Conservation (phyloP, 2,113 vertebrate species). For the Fulmarus glacialis region DNA sequence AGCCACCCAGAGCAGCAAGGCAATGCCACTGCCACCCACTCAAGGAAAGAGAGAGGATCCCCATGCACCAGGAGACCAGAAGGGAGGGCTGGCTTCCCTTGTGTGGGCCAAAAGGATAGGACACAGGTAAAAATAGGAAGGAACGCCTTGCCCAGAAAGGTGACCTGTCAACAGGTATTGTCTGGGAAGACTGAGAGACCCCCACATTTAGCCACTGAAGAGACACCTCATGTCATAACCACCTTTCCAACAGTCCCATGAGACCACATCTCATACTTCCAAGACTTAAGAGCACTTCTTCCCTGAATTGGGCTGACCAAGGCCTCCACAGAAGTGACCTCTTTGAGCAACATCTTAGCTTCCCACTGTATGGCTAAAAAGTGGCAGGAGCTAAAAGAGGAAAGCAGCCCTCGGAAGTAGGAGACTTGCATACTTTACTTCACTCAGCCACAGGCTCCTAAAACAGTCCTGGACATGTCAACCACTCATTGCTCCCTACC, state of each 20-base stretch:
- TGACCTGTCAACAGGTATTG: background rate
- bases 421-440: background rate
- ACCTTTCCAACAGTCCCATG: background rate
- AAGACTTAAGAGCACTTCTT: background rate
- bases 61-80: background rate
- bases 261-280: background rate
- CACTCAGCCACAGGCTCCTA: background rate
- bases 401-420: background rate
- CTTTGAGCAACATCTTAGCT: background rate
- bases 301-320: background rate
- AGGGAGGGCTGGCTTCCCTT: background rate
- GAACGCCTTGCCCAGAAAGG: background rate
- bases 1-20: background rate
- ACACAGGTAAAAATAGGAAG: background rate
- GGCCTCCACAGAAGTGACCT: background rate
- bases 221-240: background rate
- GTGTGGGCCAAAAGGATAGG: background rate
- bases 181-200: background rate
- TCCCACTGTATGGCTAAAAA: background rate
- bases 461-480: background rate
- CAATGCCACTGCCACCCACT: background rate
- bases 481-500: slow-evolving; percentile 65
- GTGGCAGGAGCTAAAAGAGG: background rate
- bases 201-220: background rate
- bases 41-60: background rate